Evolutionary conservation across 2,888 invertebrate species (phyloP).

Genomic region (Alentia gelatinosa): DNA sequence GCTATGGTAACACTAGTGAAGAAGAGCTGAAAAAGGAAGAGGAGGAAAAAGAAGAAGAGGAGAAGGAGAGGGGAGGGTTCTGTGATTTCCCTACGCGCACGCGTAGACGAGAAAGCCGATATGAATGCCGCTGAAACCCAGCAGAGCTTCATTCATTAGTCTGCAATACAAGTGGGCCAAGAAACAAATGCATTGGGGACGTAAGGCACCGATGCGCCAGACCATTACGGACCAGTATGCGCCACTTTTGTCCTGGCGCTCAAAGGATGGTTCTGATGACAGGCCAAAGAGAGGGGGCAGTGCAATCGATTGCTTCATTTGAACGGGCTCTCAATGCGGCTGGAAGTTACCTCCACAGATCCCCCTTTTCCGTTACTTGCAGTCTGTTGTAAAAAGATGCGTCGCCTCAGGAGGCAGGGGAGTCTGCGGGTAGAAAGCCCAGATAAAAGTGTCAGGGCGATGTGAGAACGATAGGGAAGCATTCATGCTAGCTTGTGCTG

Average conservation of each 20-base stretch:
- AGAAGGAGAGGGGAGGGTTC: background rate
- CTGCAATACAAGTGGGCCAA: too few relatives aligned
- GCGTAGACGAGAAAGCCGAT: background rate
- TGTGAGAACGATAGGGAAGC: background rate
- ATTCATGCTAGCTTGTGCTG: background rate
- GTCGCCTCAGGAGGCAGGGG: too few relatives aligned
- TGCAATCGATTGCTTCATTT: background rate
- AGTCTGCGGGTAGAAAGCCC: too few relatives aligned
- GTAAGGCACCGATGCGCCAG: too few relatives aligned
- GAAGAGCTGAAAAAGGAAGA: too few relatives aligned
- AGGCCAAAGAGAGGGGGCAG: background rate
- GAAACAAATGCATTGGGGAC: too few relatives aligned
- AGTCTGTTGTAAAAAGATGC: too few relatives aligned
- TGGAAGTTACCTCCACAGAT: background rate
- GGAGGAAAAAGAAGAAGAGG: too few relatives aligned
- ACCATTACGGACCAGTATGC: background rate
- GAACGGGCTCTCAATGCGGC: background rate
- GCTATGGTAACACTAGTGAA: too few relatives aligned
- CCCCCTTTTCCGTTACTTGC: too few relatives aligned
- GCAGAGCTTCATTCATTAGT: background rate
- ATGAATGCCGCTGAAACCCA: background rate
- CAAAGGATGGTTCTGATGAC: background rate
- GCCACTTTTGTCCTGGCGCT: background rate
- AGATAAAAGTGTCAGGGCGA: too few relatives aligned
- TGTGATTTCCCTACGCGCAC: too few relatives aligned